Evolutionary conservation across 2,797 vertebrate species (phyloP), one percentile per base, ranked within the genome.

Genomic region (Macroramphosus scolopax): DNA sequence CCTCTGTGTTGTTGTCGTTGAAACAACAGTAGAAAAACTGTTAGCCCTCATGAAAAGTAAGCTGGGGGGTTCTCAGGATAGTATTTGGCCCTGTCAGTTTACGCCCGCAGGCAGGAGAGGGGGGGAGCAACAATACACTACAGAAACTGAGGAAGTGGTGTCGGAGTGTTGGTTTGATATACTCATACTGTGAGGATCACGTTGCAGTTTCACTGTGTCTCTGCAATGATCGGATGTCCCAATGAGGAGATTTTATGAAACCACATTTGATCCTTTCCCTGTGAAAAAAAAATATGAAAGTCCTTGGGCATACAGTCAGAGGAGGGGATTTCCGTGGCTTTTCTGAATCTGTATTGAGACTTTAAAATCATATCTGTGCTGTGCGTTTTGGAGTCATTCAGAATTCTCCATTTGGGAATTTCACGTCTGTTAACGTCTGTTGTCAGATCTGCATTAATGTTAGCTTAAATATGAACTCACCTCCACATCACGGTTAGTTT

Each of bases 31-130:
- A 59, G 30, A 73, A 69, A 75, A 69, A 54, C 15, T 16, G 43
- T 47, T 77, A 82, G 82, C 80, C 77, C 77, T 84, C 65, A 49
- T 78, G 51, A 63, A 51, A 43, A 53, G 11, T 32, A 37, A 67
- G 31, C 20, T 24, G 10, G 34, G 17, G 18, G 14, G 34, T 45
- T 26, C 25, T 45, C 13, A 56, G 39, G 32, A 9, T 16, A 11
- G 10, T 15, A 14, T 32, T 34, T 22, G 4, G 38, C 24, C 35
- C 28, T 51, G 30, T 36, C 5, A 16, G 30, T 16, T 46, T 16
- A 63, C 8, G 40, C 3, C 11, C 3, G 31, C n/a, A n/a, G n/a
- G n/a, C n/a, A n/a, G 14, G 17, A 6, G 25, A 10, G 26, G 17
- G n/a, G 9, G 3, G 17, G 3, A 11, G 18, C 2, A 7, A 17